Base-by-base conservation (phyloP, 92 coral and sea anemone genomes). In the Scolanthus callimorphus region DNA sequence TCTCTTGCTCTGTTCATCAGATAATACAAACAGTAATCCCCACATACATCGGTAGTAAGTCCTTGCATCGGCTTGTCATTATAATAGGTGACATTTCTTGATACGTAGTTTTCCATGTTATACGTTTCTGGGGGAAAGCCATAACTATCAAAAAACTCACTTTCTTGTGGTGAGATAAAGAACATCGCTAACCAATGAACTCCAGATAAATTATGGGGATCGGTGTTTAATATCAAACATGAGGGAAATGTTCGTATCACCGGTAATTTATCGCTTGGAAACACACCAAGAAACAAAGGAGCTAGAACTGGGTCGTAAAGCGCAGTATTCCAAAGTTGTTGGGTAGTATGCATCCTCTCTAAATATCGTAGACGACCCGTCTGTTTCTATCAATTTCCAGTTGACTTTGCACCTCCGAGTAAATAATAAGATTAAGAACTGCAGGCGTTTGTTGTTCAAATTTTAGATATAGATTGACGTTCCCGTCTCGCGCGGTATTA, bases 161-260 rank as follows among this genome's bases (percentile, higher is more conserved):
- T 52, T 24, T 56, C 39, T 2, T 34, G 1, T 2, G 31, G 39
- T 0, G 41, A 3, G 3, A 39, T 47, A 61, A 60, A 56, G 44
- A 50, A 67, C 49, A 67, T 61, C 1, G 60, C 70, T 2, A 68
- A 15, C 83, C 83, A 77, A 46, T 77, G 83, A 23, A 47, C 68
- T 11, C 83, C 71, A 0, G 66, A 60, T 60, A 38, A 49, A 29
- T 53, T 20, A 20, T 44, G 51, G 8, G 70, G 71, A 27, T 76
- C 83, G 9, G 63, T 63, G 21, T 69, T 69, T 10, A 64, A 55
- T 24, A 77, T 44, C 44, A 75, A 30, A 1, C 55, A 74, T 9
- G 61, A 1, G 0, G 74, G 74, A n/a, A 17, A 54, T 13, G 4
- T 37, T 13, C 41, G 21, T 11, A 67, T 20, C 17, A 45, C 20